Conservation (phyloP, 2,797 vertebrate species). For the Vireo griseus region DNA sequence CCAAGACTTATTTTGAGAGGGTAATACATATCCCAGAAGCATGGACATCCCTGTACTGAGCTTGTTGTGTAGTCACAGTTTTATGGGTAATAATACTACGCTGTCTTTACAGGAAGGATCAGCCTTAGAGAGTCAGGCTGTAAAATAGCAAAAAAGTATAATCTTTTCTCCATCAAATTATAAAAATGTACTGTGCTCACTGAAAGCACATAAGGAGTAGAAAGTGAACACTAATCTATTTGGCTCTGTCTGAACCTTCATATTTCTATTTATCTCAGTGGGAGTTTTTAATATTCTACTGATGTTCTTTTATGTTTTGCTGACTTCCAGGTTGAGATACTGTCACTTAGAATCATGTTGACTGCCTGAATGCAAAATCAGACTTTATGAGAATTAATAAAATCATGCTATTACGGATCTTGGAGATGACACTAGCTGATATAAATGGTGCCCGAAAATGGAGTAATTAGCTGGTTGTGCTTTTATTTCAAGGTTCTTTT, state of each 20-base stretch:
- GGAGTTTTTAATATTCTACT: constrained; percentile 66
- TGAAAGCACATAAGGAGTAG: constrained; percentile 57
- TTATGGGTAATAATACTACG: not conserved
- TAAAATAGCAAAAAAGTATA: constrained; percentile 8
- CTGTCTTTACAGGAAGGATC: not conserved
- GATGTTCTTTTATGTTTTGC: constrained; percentile 62
- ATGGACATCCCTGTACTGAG: not conserved
- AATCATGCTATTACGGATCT: constrained; percentile 11
- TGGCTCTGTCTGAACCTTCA: constrained; percentile 44
- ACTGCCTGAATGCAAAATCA: constrained; percentile 46
- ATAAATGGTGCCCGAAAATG: not conserved
- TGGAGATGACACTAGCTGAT: not conserved
- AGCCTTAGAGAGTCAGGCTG: not conserved
- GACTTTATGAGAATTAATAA: constrained; percentile 42
- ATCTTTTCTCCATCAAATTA: constrained; percentile 8
- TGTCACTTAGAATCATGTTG: constrained; percentile 54
- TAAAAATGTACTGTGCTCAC: constrained; percentile 13
- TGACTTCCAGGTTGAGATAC: constrained; percentile 55
- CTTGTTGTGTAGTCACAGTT: not conserved
- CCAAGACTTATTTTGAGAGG: not conserved
- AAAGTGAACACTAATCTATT: constrained; percentile 48
- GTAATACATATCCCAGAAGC: not conserved
- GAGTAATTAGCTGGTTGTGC: constrained; percentile 13
- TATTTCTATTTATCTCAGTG: constrained; percentile 66
- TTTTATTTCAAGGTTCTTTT: not conserved